Evolutionary conservation across 1,140 invertebrate genomes (phyloP), one percentile per base, ranked within the genome.

Genomic region (Neodiprion lecontei): DNA sequence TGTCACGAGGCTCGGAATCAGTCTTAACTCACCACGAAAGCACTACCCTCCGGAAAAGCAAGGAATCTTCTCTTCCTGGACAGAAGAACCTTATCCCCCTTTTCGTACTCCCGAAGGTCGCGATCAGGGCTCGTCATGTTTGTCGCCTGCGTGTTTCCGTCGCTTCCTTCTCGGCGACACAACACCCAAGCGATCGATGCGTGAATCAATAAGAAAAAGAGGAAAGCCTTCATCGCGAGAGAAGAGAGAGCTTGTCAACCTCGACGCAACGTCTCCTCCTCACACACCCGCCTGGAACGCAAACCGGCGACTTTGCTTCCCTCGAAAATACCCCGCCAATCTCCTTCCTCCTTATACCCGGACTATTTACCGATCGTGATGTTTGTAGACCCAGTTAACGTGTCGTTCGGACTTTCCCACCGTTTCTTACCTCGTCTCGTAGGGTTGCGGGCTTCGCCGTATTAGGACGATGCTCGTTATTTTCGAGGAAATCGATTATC

Each of bases 21-120:
- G 28, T 14, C 10, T 14, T 72, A 73, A 89, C 89, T 90, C 83
- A 92, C 91, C 73, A 91, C 87, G 72, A 92, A 86, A 74, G 84
- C 83, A 76, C 88, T 91, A 61, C 90, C 90, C 74, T 90, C 89
- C 7, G 91, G 91, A 83, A 92, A 91, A 10, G 82, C 84, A 11
- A 92, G 78, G 72, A 90, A 86, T 72, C 91, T 84, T 75, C 86
- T 89, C 72, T 88, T 90, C 70, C 90, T 88, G 48, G 77, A 77
- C 68, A 83, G 72, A 17, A 79, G 28, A 47, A 74, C 50, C 7
- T 77, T 21, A 11, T 70, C 69, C 71, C 75, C 23, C 69, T 74
- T 76, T 5, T 67, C 12, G 65, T 76, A 75, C 9, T 76, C 69
- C 70, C 76, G 78, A 23, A 21, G 72, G 23, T 21, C 72, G 14